Base-by-base conservation (phyloP, 2,113 vertebrate genomes). In the zebrafish (Danio rerio) region DNA sequence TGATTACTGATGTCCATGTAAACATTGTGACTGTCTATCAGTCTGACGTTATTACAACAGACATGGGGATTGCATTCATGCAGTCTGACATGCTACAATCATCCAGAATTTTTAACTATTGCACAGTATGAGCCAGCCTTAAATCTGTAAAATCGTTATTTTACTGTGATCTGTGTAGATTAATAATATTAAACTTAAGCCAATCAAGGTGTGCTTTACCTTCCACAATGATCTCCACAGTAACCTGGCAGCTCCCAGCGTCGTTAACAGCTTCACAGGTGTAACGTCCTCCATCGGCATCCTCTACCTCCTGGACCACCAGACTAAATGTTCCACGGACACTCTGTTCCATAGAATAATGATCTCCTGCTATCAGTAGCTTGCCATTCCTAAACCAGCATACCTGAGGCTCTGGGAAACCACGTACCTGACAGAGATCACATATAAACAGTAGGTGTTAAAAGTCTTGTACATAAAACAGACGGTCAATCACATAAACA, bases 201-300 rank as follows among this genome's bases (percentile, higher is more conserved):
- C 31, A 31, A 3, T 31, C 31, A 31, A 2, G 31, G 31, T 31
- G 31, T 31, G 31, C 31, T 9, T 18, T 88, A 97, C 97, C 96
- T 94, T 97, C 94, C 55, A 96, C 93, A 0, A 94, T 95, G 81
- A 98, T 92, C 82, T 97, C 96, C 91, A 98, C 96, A 0, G 95
- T 97, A 81, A 98, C 93, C 81, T 96, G 96, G 1, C 95, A 93
- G 82, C 93, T 92, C 0, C 96, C 97, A 5, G 89, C 93, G 49
- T 93, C 92, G 58, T 97, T 99, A 71, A 89, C 83, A 20, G 94
- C 96, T 88, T 96, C 95, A 2, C 97, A 98, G 62, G 95, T 97
- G 40, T 98, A 99, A 78, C 93, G 94, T 1, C 97, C 97, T 16
- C 86, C 86, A 81, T 99, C 96, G 0, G 92, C 91, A 58, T 93